Percentiles rank a stretch among this genome's conserved stretches.
These are phyloP conservation scores for Bombus balteatus DNA, from an alignment of 1,140 invertebrate genomes.

Conservation along the genomic window DNA sequence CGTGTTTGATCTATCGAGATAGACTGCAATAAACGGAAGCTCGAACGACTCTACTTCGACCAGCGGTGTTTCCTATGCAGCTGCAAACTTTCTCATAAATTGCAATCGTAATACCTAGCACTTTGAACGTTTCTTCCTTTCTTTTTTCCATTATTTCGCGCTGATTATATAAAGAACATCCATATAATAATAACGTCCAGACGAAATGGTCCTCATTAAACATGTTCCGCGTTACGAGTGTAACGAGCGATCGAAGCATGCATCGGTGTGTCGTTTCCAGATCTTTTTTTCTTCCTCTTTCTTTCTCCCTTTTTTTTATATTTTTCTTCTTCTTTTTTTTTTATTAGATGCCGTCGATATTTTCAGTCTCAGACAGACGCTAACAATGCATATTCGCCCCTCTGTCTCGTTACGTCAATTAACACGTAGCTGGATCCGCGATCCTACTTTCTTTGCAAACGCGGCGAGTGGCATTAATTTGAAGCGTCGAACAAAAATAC, in stretches of 20 bases:
- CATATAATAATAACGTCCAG: not conserved
- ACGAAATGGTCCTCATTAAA: slow-evolving; percentile 15
- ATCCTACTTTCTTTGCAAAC: slow-evolving; percentile 17
- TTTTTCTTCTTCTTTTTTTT: slow-evolving; percentile 39
- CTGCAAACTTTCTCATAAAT: not conserved
- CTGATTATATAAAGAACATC: not conserved
- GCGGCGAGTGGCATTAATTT: slow-evolving; percentile 43
- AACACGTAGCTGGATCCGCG: slow-evolving; percentile 30
- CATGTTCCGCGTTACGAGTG: not conserved
- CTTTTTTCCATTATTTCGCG: not conserved
- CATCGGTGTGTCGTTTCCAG: not conserved
- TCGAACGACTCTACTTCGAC: not conserved
- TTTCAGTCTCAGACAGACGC: slow-evolving; percentile 31
- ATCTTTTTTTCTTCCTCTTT: not conserved
- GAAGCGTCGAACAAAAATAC: slow-evolving; percentile 42
- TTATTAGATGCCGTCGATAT: slow-evolving; percentile 39
- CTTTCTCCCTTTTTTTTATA: not conserved
- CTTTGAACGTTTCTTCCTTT: not conserved
- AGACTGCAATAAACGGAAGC: not conserved
- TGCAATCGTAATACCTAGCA: not conserved
- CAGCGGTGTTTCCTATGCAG: not conserved
- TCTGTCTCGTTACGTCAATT: slow-evolving; percentile 52
- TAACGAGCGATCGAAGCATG: slow-evolving; percentile 14
- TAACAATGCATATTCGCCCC: slow-evolving; percentile 47
- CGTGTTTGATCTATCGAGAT: too few relatives aligned